phyloP scores from a whole-genome alignment of 2,797 vertebrate species.

The Ibycter americanus region DNA sequence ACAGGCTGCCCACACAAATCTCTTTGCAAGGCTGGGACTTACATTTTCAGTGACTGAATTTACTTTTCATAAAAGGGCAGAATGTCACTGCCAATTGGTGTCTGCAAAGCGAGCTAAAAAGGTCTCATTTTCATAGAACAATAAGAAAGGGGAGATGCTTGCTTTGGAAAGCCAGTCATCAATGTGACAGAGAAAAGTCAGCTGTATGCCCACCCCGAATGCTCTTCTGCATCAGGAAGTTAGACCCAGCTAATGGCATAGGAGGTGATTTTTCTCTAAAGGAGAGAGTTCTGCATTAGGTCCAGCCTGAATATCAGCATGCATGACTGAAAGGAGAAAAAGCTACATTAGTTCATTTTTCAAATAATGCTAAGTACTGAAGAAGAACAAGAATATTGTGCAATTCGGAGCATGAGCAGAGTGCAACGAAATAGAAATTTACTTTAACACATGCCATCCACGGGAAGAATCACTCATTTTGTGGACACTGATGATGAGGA shows the following conservation, averaged over 20 bases:
- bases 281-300: not conserved
- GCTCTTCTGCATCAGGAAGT: not conserved
- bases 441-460: not conserved
- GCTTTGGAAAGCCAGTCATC: not conserved
- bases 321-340: not conserved
- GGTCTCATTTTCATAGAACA: conserved; percentile 12
- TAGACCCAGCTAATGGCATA: not conserved
- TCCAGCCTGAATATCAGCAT: not conserved
- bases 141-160: not conserved
- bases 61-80: conserved; percentile 13
- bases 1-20: not conserved
- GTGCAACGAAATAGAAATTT: not conserved
- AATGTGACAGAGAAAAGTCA: not conserved
- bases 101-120: not conserved
- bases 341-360: not conserved
- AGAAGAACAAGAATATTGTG: not conserved
- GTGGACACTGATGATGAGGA: not conserved
- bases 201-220: not conserved
- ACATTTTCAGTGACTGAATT: not conserved
- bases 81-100: not conserved
- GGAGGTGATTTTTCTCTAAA: not conserved
- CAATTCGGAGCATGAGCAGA: not conserved
- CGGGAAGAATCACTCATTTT: not conserved
- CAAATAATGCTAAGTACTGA: not conserved
- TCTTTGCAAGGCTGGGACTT: not conserved